These are phyloP conservation scores for Alectoris magna DNA, from an alignment of 2,797 vertebrate genomes.

Conservation along the genomic window DNA sequence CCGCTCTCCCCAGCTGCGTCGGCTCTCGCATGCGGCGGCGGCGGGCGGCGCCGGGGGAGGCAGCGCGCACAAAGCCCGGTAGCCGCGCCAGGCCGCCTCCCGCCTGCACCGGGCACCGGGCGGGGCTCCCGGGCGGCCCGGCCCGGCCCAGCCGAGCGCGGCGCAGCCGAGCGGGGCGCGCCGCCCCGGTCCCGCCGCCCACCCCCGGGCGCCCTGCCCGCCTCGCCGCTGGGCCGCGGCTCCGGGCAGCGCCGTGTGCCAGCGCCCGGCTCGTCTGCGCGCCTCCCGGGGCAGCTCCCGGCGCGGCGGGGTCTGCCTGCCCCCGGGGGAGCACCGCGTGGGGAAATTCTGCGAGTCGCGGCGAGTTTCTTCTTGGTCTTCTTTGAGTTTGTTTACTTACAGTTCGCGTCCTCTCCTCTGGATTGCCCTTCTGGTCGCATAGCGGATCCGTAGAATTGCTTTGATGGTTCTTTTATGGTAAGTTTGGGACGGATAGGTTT, in stretches of 20 bases:
- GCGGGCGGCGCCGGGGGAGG: conserved; percentile 44
- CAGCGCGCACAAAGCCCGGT: conserved; percentile 53
- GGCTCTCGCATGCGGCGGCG: conserved; percentile 66
- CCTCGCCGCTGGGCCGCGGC: background rate
- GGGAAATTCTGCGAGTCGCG: background rate
- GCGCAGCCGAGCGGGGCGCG: background rate
- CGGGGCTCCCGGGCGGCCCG: conserved; percentile 38
- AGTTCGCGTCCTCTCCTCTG: background rate
- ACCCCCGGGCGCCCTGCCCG: background rate
- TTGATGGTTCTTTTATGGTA: background rate
- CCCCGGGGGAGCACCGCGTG: background rate
- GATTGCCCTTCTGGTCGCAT: background rate
- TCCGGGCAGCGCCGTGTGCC: background rate
- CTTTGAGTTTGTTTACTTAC: background rate
- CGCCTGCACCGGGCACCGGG: conserved; percentile 34
- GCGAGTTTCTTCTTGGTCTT: background rate
- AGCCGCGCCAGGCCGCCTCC: conserved; percentile 50
- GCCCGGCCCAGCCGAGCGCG: background rate
- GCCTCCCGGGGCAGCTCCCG: background rate
- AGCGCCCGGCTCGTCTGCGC: background rate
- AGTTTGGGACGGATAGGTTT: conserved; percentile 12
- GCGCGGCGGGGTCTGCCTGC: background rate
- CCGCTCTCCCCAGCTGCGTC: conserved; percentile 62
- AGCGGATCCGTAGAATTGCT: background rate
- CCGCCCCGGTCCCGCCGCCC: background rate